Percentiles rank a stretch among this genome's conserved stretches.
Evolutionary conservation across 2,888 invertebrate genomes (phyloP).

Genomic region (Chloroclysta siterata): DNA sequence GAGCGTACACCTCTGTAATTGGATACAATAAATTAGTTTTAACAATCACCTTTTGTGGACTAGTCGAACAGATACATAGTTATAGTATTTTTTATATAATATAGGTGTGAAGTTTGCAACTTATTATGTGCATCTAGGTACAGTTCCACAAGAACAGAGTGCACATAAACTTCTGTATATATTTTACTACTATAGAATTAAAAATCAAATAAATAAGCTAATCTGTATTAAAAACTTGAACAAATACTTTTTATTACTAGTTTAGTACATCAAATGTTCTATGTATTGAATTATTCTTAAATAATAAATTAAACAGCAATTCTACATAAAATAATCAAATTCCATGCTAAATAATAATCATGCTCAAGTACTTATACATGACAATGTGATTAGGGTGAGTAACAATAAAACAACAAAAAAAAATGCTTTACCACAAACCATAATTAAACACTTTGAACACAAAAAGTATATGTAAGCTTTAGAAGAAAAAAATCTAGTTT

Average conservation of each 20-base stretch:
- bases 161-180: no score
- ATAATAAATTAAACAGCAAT: not conserved
- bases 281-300: not conserved
- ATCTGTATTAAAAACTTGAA: not conserved
- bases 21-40: not conserved
- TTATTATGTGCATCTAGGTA: no score
- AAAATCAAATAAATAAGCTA: no score
- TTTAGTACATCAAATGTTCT: not conserved
- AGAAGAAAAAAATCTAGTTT: not conserved
- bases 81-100: no score
- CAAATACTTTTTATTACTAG: not conserved
- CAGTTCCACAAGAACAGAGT: no score
- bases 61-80: no score
- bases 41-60: not conserved
- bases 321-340: not conserved
- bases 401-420: conserved; percentile 25
- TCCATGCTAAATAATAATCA: conserved; percentile 41
- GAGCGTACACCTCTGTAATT: conserved; percentile 89
- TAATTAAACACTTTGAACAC: conserved; percentile 3
- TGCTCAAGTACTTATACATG: conserved; percentile 33
- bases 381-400: conserved; percentile 23
- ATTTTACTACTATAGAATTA: no score
- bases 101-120: no score
- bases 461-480: conserved; percentile 4
- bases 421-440: conserved; percentile 33